Base-by-base conservation (phyloP, 2,113 vertebrate genomes). In the Siniperca knerii region DNA sequence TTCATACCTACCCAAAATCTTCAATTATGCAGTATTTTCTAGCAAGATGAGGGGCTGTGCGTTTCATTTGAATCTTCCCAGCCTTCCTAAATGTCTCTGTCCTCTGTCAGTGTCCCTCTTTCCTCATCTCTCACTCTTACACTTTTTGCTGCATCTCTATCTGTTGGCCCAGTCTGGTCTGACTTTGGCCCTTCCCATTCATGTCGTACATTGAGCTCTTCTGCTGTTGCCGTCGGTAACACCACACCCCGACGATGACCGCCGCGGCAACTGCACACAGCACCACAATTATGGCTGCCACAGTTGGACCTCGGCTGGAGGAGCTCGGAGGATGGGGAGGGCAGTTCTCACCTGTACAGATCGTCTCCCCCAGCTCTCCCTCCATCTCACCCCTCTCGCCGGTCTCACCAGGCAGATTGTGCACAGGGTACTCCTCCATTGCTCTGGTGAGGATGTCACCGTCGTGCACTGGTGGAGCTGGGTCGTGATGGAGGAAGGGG, bases 121-220 rank as follows among this genome's bases (percentile, higher is more conserved):
- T 82, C 52, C 81, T 82, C 33, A 2, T 79, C 58, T 52, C 54
- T 64, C 4, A 0, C 44, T 62, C 65, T 83, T 94, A 96, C 77
- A 96, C 96, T 79, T 96, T 96, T 83, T 98, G 98, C 90, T 98
- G 97, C 96, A 99, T 98, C 94, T 99, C 98, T 0, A 99, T 98
- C 83, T 98, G 97, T 92, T 99, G 98, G 60, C 95, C 96, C 54
- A 96, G 96, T 78, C 94, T 95, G 55, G 68, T 91, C 79, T 86
- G 92, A 77, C 93, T 92, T 58, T 96, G 97, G 83, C 96, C 96
- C 82, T 96, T 97, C 37, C 97, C 97, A 0, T 98, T 98, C 88
- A 99, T 95, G 93, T 98, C 97, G 82, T 98, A 99, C 73, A 97
- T 92, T 0, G 97, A 99, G 85, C 96, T 98, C 91, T 97, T 98